phyloP scores from a whole-genome alignment of 2,113 vertebrate genomes.

The Labrus mixtus region DNA sequence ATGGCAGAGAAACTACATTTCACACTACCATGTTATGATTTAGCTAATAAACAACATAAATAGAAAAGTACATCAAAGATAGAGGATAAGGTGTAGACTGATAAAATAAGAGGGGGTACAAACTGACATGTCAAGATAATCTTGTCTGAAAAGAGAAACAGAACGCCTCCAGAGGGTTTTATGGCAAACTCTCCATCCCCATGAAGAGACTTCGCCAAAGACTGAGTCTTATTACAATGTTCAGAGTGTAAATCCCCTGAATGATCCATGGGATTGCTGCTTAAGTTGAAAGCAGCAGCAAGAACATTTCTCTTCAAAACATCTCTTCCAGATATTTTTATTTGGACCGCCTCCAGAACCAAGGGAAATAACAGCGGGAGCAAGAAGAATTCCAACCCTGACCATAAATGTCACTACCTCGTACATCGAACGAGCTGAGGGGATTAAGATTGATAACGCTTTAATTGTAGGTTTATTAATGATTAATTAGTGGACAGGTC shows the following conservation, averaged over 20 bases:
- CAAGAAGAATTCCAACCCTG: constrained; percentile 31
- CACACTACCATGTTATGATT: no score
- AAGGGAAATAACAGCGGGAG: constrained; percentile 35
- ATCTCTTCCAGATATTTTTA: constrained; percentile 38
- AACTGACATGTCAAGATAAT: background rate
- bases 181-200: constrained; percentile 30
- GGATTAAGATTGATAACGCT: constrained; percentile 31
- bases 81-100: background rate
- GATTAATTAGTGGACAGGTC: constrained; percentile 32
- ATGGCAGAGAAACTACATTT: no score
- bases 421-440: constrained; percentile 5
- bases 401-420: constrained; percentile 6
- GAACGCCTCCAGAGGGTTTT: background rate
- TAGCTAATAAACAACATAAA: background rate
- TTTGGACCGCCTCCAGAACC: constrained; percentile 51
- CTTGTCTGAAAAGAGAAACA: constrained; percentile 6
- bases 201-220: constrained; percentile 32
- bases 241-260: constrained; percentile 56
- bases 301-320: constrained; percentile 61
- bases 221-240: constrained; percentile 63
- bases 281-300: constrained; percentile 41
- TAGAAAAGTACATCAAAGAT: background rate
- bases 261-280: constrained; percentile 61
- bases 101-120: background rate
- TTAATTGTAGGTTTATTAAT: constrained; percentile 54